phyloP scores from a whole-genome alignment of 2,797 vertebrate species.

The Coranthus polyacanthus region DNA sequence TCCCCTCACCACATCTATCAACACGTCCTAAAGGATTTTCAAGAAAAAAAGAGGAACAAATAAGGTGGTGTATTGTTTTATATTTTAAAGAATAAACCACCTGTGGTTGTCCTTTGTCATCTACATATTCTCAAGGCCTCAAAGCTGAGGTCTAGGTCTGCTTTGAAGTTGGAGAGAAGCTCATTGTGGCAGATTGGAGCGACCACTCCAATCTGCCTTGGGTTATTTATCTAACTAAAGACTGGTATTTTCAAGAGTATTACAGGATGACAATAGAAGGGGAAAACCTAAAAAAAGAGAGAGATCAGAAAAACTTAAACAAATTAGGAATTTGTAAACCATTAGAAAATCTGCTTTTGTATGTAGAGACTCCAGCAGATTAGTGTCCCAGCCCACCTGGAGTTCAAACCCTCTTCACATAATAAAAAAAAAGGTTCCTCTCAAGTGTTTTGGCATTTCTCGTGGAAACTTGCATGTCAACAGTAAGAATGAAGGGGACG shows the following conservation, averaged over 20 bases:
- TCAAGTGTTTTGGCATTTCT: constrained; percentile 49
- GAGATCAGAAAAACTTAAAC: constrained; percentile 65
- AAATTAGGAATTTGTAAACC: constrained; percentile 69
- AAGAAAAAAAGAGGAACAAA: constrained; percentile 65
- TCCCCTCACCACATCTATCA: constrained; percentile 64
- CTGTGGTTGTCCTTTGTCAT: constrained; percentile 74
- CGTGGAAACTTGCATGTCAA: constrained; percentile 34
- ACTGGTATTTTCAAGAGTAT: constrained; percentile 68
- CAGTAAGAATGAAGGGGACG: constrained; percentile 35
- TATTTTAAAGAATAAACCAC: constrained; percentile 76
- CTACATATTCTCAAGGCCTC: constrained; percentile 60
- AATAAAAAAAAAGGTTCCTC: constrained; percentile 53
- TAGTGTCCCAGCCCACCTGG: constrained; percentile 63
- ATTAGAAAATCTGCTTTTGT: constrained; percentile 58
- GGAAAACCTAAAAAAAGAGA: constrained; percentile 64
- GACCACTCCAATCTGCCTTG: constrained; percentile 59
- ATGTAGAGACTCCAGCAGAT: constrained; percentile 45
- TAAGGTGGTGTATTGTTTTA: constrained; percentile 72
- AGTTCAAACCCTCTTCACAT: constrained; percentile 40
- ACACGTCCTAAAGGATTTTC: constrained; percentile 68
- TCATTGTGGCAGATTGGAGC: constrained; percentile 58
- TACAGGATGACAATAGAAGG: constrained; percentile 62
- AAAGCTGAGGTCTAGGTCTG: constrained; percentile 61
- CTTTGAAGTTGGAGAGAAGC: constrained; percentile 79
- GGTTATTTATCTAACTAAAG: constrained; percentile 81